These are phyloP conservation scores for Isoperla grammatica DNA, from an alignment of 2,888 invertebrate genomes.

Conservation along the genomic window DNA sequence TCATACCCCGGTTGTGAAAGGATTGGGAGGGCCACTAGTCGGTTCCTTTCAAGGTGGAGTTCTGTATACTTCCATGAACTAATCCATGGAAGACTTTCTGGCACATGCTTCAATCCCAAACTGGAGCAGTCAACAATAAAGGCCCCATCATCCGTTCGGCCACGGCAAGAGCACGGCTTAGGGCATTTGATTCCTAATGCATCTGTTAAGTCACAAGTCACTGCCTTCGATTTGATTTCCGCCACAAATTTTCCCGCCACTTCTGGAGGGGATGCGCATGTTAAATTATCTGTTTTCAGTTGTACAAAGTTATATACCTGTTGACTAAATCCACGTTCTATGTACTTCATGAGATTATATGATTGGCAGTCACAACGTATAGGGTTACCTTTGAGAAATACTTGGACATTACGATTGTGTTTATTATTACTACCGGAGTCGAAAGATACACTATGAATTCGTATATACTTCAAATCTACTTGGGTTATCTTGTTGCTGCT, in stretches of 20 bases:
- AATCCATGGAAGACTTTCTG: conserved; percentile 41
- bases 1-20: conserved; percentile 42
- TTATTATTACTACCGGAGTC: not conserved
- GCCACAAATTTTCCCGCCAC: conserved; percentile 37
- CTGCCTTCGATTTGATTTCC: conserved; percentile 43
- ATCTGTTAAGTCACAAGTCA: conserved; percentile 46
- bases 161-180: conserved; percentile 48
- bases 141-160: conserved; percentile 45
- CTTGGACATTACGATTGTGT: conserved; percentile 34
- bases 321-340: conserved; percentile 44
- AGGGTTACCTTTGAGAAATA: conserved; percentile 54
- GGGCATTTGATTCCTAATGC: conserved; percentile 45
- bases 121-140: conserved; percentile 52
- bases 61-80: conserved; percentile 42
- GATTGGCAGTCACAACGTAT: conserved; percentile 56
- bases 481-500: conserved; percentile 50
- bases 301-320: conserved; percentile 37
- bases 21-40: conserved; percentile 27
- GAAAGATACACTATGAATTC: conserved; percentile 34
- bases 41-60: conserved; percentile 37
- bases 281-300: conserved; percentile 43
- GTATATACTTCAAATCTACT: conserved; percentile 42
- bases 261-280: conserved; percentile 44
- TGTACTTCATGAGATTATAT: conserved; percentile 50
- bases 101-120: conserved; percentile 45